Evolutionary conservation across 53 echinoderm and acorn worm species (phyloP).

Genomic region (Patiria pectinifera): DNA sequence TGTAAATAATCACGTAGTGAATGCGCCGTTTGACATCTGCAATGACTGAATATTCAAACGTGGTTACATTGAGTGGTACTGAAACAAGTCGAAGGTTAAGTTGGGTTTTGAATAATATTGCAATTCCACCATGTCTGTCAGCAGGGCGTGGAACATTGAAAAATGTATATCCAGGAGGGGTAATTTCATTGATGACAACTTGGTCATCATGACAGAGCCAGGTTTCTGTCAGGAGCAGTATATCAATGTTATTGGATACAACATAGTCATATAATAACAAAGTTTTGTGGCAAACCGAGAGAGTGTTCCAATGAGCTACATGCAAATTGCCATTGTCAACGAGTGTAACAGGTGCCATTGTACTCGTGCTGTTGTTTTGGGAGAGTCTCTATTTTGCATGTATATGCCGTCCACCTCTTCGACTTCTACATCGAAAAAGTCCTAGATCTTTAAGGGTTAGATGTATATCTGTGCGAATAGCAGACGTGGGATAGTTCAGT

Average conservation of each 20-base stretch:
- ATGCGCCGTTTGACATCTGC: not conserved
- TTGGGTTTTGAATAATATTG: not conserved
- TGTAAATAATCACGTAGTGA: not conserved
- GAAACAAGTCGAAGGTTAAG: not conserved
- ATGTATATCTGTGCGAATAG: no score
- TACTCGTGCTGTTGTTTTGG: no score
- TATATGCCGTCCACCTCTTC: no score
- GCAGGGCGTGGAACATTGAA: constrained; percentile 26
- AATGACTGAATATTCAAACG: constrained; percentile 28
- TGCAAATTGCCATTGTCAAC: not conserved
- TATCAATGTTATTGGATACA: constrained; percentile 16
- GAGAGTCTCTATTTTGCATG: no score
- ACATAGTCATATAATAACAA: constrained; percentile 23
- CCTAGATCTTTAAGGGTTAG: no score
- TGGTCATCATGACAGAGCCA: constrained; percentile 38
- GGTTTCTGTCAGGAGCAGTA: constrained; percentile 44
- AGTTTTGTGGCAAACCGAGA: constrained; percentile 18
- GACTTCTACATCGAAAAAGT: no score
- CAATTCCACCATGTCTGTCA: constrained; percentile 39
- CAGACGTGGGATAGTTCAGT: no score
- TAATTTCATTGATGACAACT: not conserved
- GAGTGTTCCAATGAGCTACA: constrained; percentile 25
- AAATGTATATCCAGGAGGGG: no score
- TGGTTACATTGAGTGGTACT: not conserved
- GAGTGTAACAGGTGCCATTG: no score